Conservation (phyloP, 2,888 invertebrate genomes). For the Smittia aterrima region DNA sequence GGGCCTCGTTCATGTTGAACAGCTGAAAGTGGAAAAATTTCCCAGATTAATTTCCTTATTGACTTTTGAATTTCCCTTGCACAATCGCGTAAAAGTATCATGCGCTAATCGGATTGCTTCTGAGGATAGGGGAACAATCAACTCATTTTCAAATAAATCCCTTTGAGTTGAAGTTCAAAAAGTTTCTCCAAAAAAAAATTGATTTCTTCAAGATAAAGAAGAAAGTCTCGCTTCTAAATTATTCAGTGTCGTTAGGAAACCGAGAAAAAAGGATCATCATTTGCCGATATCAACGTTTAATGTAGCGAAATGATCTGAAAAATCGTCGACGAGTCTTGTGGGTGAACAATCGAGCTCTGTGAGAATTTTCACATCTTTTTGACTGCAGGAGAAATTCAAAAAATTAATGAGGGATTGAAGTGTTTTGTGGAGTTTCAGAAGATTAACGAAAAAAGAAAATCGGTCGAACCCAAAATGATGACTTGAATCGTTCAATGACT, state of each 20-base stretch:
- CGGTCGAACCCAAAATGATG: neutral
- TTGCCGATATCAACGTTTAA: conserved; percentile 22
- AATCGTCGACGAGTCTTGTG: conserved; percentile 13
- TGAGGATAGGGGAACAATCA: conserved; percentile 15
- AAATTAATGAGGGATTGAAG: conserved; percentile 28
- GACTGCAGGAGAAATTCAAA: conserved; percentile 18
- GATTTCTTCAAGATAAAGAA: conserved; percentile 19
- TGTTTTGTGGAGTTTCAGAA: neutral
- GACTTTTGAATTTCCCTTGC: conserved; percentile 32
- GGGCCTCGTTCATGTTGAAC: conserved; percentile 97
- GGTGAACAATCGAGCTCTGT: conserved; percentile 12
- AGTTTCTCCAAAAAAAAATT: neutral
- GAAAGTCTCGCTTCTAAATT: conserved; percentile 17
- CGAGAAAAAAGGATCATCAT: conserved; percentile 4
- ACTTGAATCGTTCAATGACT: neutral
- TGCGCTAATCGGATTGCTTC: conserved; percentile 37
- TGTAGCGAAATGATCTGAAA: conserved; percentile 38
- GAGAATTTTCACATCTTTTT: conserved; percentile 20
- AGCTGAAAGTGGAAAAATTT: conserved; percentile 61
- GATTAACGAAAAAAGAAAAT: neutral
- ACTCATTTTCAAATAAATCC: conserved; percentile 8
- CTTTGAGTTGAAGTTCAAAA: conserved; percentile 5
- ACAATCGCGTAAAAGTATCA: conserved; percentile 21
- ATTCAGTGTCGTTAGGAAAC: conserved; percentile 37
- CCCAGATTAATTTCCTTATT: conserved; percentile 32